These are phyloP conservation scores for Amphibalanus amphitrite DNA, from an alignment of 1,140 invertebrate genomes.

Conservation along the genomic window DNA sequence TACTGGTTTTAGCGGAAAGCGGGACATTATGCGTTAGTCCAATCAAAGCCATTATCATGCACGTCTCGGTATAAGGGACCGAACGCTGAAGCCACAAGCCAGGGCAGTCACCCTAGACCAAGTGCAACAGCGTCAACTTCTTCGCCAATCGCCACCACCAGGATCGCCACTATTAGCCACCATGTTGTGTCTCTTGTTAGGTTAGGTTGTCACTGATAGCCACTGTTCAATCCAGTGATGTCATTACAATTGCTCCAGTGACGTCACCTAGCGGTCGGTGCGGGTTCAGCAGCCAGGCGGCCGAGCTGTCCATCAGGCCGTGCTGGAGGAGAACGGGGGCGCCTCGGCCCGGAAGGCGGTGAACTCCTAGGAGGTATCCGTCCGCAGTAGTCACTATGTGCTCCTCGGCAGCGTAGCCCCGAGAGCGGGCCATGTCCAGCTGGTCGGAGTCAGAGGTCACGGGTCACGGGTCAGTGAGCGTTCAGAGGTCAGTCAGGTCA, in stretches of 20 bases:
- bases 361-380: constrained; percentile 15
- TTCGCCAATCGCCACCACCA: neutral
- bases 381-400: constrained; percentile 15
- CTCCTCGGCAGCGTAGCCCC: constrained; percentile 12
- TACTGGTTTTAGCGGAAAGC: no score
- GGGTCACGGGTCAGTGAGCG: no score
- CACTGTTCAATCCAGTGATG: no score
- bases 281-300: constrained; percentile 51
- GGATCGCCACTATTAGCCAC: neutral
- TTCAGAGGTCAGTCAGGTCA: no score
- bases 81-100: no score
- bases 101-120: no score
- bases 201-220: no score
- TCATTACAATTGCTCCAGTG: neutral
- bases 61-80: no score
- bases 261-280: constrained; percentile 14
- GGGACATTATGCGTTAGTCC: no score
- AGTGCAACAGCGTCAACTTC: neutral
- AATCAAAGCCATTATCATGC: no score
- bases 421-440: neutral
- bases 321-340: constrained; percentile 51
- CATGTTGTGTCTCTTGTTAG: neutral
- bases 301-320: constrained; percentile 51
- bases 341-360: constrained; percentile 11
- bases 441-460: constrained; percentile 8